Conservation (phyloP, 2,113 vertebrate species). For the Melanotaenia duboulayi region DNA sequence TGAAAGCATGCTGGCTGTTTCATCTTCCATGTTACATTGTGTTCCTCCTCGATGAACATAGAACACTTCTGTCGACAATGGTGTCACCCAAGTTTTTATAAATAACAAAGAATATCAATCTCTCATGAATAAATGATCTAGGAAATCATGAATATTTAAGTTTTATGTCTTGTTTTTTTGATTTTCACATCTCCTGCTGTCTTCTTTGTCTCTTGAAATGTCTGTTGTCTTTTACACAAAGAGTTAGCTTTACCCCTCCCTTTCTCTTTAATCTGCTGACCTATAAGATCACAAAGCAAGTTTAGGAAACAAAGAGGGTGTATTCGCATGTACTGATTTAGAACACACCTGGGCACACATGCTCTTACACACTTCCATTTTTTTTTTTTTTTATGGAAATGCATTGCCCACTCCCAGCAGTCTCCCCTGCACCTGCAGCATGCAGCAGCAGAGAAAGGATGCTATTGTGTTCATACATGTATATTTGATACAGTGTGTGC, state of each 20-base stretch:
- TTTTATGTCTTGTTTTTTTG: slow-evolving; percentile 31
- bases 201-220: slow-evolving; percentile 19
- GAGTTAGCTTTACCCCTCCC: background rate
- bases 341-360: slow-evolving; percentile 13
- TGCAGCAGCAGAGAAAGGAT: slow-evolving; percentile 27
- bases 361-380: slow-evolving; percentile 5
- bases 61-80: slow-evolving; percentile 57
- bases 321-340: slow-evolving; percentile 38
- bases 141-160: slow-evolving; percentile 69
- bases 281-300: slow-evolving; percentile 38
- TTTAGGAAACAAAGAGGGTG: slow-evolving; percentile 4
- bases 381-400: slow-evolving; percentile 70
- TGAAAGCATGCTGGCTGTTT: slow-evolving; percentile 25
- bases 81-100: slow-evolving; percentile 61
- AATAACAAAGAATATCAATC: slow-evolving; percentile 61
- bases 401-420: slow-evolving; percentile 14
- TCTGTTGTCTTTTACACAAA: slow-evolving; percentile 5
- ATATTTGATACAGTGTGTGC: background rate
- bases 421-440: slow-evolving; percentile 53
- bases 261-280: slow-evolving; percentile 29
- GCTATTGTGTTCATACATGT: slow-evolving; percentile 23
- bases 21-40: slow-evolving; percentile 48
- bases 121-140: slow-evolving; percentile 68
- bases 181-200: slow-evolving; percentile 5
- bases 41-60: slow-evolving; percentile 43